phyloP scores from a whole-genome alignment of 2,888 invertebrate species.

The Suillia variegata region DNA sequence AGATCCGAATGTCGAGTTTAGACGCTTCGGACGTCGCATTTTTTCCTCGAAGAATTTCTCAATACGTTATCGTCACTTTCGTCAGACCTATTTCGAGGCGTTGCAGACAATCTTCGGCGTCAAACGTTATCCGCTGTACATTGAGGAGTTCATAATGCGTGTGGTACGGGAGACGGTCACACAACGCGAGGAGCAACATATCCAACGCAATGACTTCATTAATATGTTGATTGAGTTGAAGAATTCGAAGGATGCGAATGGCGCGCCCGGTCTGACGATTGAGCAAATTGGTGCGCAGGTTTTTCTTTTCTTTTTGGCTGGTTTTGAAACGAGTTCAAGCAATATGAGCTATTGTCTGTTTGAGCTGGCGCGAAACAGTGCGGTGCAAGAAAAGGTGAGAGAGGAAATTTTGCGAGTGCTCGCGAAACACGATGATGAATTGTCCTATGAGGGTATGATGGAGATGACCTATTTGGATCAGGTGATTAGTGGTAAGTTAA shows the following conservation, averaged over 20 bases:
- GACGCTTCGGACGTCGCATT: conserved; percentile 36
- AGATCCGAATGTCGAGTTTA: conserved; percentile 55
- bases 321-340: conserved; percentile 65
- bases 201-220: conserved; percentile 46
- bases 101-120: conserved; percentile 30
- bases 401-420: conserved; percentile 59
- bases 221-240: conserved; percentile 44
- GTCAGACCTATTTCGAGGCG: conserved; percentile 23
- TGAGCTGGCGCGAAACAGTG: conserved; percentile 62
- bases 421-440: conserved; percentile 51
- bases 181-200: conserved; percentile 36
- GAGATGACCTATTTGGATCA: conserved; percentile 63
- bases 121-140: conserved; percentile 21
- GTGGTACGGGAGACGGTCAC: conserved; percentile 41
- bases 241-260: conserved; percentile 27
- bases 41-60: conserved; percentile 32
- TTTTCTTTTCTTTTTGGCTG: conserved; percentile 64
- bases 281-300: conserved; percentile 64
- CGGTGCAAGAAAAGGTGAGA: conserved; percentile 61
- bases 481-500: conserved; percentile 61
- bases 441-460: conserved; percentile 62
- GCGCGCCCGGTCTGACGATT: conserved; percentile 49
- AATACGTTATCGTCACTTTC: conserved; percentile 37
- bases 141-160: conserved; percentile 36
- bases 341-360: conserved; percentile 62